phyloP scores from a whole-genome alignment of 1,140 invertebrate species.

The Brachionus manjavacas region DNA sequence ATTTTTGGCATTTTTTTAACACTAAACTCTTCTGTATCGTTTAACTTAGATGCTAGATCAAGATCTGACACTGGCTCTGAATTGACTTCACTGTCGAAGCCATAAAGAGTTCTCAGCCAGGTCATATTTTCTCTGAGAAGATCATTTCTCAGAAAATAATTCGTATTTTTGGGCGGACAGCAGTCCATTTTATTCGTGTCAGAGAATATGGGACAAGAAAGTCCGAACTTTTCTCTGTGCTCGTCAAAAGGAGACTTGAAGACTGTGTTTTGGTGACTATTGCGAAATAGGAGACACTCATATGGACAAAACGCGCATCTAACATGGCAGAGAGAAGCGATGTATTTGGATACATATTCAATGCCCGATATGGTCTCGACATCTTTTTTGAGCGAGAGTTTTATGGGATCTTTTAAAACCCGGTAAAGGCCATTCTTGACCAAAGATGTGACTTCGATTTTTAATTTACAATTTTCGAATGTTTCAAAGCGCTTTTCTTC shows the following conservation, averaged over 20 bases:
- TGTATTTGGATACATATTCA: not conserved
- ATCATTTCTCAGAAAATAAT: not conserved
- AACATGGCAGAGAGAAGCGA: not conserved
- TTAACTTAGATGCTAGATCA: not conserved
- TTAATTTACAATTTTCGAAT: not conserved
- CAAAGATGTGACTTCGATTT: not conserved
- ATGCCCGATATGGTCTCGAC: not conserved
- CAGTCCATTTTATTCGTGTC: not conserved
- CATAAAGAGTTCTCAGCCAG: not conserved
- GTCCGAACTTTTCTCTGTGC: not conserved
- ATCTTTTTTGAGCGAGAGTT: not conserved
- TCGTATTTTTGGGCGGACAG: not conserved
- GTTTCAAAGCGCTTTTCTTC: conserved; percentile 1
- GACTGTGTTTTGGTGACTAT: conserved; percentile 14
- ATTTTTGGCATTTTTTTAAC: conserved; percentile 29
- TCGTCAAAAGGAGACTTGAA: conserved; percentile 37
- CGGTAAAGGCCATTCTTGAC: not conserved
- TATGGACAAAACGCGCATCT: conserved; percentile 26
- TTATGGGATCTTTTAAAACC: not conserved
- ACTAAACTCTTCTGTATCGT: not conserved
- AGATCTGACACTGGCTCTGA: not conserved
- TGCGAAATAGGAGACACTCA: conserved; percentile 17
- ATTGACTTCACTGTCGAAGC: not conserved
- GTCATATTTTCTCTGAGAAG: not conserved
- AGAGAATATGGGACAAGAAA: conserved; percentile 2